Percentiles rank a stretch among this genome's conserved stretches.
Evolutionary conservation across 2,888 invertebrate genomes (phyloP).

Genomic region (Lamproptera curius): DNA sequence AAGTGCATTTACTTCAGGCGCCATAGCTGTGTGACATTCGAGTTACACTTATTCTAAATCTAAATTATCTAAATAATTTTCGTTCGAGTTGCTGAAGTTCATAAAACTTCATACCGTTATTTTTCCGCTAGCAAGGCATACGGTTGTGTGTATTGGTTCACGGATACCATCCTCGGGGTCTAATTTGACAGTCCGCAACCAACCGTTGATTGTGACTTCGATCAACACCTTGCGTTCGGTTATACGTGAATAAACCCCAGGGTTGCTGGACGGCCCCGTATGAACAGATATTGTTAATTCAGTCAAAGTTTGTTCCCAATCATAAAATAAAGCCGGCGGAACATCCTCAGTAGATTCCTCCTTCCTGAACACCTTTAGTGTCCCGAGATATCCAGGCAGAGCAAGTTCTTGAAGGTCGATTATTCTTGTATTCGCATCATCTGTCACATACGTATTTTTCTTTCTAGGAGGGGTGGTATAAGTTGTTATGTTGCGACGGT

Average conservation of each 20-base stretch:
- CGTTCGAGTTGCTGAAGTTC: too few species aligned
- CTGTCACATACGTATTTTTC: constrained; percentile 1
- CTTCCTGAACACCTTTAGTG: constrained; percentile 8
- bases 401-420: constrained; percentile 9
- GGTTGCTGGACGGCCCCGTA: constrained; percentile 17
- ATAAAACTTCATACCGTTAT: constrained; percentile 16
- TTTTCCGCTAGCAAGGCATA: constrained; percentile 13
- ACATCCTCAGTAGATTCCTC: constrained; percentile 8
- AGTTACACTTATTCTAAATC: too few species aligned
- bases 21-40: too few species aligned
- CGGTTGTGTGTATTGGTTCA: constrained; percentile 5
- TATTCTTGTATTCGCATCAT: constrained; percentile 2
- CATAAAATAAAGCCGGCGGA: constrained; percentile 16
- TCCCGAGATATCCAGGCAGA: constrained; percentile 12
- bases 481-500: constrained; percentile 8
- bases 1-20: too few species aligned
- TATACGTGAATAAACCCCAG: constrained; percentile 13
- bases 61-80: too few species aligned
- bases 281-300: constrained; percentile 7
- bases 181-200: constrained; percentile 10
- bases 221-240: constrained; percentile 11
- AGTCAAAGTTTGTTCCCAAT: constrained; percentile 15
- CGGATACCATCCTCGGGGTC: constrained; percentile 6
- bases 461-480: constrained; percentile 9
- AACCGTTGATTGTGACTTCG: constrained; percentile 15